Base-by-base conservation (phyloP, 2,113 vertebrate species). In the Tympanuchus pallidicinctus region DNA sequence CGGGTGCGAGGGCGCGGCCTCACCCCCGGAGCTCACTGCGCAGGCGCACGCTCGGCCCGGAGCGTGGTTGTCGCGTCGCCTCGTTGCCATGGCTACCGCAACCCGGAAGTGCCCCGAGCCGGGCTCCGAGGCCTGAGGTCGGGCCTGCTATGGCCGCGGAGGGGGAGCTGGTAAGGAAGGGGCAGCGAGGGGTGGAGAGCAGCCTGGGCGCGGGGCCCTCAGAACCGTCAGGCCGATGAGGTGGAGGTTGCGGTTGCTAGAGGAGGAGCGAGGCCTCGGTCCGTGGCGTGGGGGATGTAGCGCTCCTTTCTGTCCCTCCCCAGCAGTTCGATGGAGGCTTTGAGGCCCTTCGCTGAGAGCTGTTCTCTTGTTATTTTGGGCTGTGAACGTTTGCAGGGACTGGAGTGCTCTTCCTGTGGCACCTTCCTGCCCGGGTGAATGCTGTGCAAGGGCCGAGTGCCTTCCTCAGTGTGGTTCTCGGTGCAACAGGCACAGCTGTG, bases 271-370 rank as follows among this genome's bases (percentile, higher is more conserved):
- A 6, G 36, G 25, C 30, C 74, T 21, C 3, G 47, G 16, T 50
- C n/a, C 12, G 0, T 8, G 17, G 67, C 38, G 0, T 7, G 8
- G 47, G 66, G 27, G 43, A 34, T 27, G 52, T 22, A 4, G 4
- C 2, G 11, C 30, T 66, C 9, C 1, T 45, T 34, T 61, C 14
- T 16, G 52, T 30, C 52, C 22, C 4, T 5, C 2, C 8, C 6
- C 5, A 21, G 34, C 64, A 54, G 34, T 28, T 10, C 8, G 13
- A 0, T 4, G 70, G 22, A 45, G 47, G 32, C 8, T 74, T 57
- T 69, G 72, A 43, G 63, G 72, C 43, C 5, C 7, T 77, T 42
- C 72, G 4, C 18, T 45, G 70, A 36, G n/a, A 79, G 16, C 32
- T 32, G 6, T 18, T 59, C 11, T 63, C 5, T 16, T 34, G 18